These are phyloP conservation scores for Chinchilla lanigera DNA, from an alignment of 2,113 vertebrate genomes.

Conservation along the genomic window DNA sequence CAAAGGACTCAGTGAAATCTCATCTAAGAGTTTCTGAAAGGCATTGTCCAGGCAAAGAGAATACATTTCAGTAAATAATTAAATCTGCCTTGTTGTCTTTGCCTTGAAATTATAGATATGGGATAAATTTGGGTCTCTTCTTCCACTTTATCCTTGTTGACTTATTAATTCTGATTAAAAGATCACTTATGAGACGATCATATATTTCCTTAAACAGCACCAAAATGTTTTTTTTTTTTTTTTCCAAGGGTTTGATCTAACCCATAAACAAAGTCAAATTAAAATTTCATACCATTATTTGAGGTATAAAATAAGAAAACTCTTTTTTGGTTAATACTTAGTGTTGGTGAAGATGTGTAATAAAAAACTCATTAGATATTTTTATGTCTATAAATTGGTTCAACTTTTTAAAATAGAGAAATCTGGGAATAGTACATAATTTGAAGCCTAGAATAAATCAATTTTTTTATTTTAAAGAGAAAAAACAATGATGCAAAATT, in stretches of 20 bases:
- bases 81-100: background rate
- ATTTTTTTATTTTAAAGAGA: background rate
- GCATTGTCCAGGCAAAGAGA: background rate
- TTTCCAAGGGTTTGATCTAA: background rate
- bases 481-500: too few species aligned
- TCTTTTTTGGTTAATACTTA: conserved; percentile 19
- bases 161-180: background rate
- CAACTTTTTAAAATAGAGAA: background rate
- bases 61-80: background rate
- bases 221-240: background rate
- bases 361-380: background rate
- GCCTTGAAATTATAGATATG: background rate
- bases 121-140: background rate
- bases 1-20: background rate
- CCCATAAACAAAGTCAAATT: background rate
- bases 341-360: background rate
- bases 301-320: background rate
- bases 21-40: background rate
- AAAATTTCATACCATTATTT: background rate
- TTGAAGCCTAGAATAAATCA: background rate
- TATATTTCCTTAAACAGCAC: conserved; percentile 28
- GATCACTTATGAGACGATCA: background rate
- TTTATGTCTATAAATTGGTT: background rate
- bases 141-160: background rate
- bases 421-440: background rate